Evolutionary conservation across 2,888 invertebrate genomes (phyloP).

Genomic region (Hipparchia semele): DNA sequence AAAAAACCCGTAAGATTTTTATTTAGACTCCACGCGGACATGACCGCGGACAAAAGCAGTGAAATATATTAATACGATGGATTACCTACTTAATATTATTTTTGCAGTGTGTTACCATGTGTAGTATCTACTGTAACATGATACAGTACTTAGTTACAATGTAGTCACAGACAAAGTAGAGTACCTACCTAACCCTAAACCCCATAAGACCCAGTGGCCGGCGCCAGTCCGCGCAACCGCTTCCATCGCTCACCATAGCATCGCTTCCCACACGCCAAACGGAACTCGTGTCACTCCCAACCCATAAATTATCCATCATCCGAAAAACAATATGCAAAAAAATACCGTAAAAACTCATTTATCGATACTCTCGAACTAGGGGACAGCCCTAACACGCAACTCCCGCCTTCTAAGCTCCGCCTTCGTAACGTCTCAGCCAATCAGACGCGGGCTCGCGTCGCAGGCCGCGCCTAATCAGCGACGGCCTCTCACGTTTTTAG

Average conservation of each 20-base stretch:
- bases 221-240: slow-evolving; percentile 38
- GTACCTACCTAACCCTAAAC: slow-evolving; percentile 36
- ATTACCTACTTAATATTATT: no score
- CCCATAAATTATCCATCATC: slow-evolving; percentile 69
- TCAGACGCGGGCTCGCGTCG: slow-evolving; percentile 49
- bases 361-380: slow-evolving; percentile 64
- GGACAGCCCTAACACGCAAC: slow-evolving; percentile 63
- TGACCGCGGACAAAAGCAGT: no score
- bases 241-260: slow-evolving; percentile 55
- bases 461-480: slow-evolving; percentile 55
- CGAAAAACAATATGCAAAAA: slow-evolving; percentile 56
- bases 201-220: slow-evolving; percentile 1
- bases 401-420: slow-evolving; percentile 65
- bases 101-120: neutral
- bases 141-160: neutral
- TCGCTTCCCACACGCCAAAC: slow-evolving; percentile 53
- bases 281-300: slow-evolving; percentile 67
- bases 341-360: slow-evolving; percentile 65
- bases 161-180: neutral
- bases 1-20: no score
- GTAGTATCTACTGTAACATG: neutral
- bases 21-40: no score
- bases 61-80: no score
- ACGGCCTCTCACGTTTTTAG: slow-evolving; percentile 69
- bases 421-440: slow-evolving; percentile 63